phyloP scores from a whole-genome alignment of 35 echinoderm and acorn worm genomes.

The Anneissia japonica region DNA sequence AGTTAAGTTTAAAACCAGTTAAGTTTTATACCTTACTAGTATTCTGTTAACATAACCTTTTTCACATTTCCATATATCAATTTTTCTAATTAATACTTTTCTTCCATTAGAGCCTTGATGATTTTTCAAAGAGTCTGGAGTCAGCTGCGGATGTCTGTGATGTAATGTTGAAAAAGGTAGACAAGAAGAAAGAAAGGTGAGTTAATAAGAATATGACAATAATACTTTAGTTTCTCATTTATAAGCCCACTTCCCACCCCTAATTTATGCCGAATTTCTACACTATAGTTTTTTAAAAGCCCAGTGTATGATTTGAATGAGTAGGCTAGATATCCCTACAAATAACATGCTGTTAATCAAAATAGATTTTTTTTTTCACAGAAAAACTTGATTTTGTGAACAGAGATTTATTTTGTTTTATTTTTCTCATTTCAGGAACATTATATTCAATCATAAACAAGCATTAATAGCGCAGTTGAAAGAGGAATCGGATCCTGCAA shows the following conservation, averaged over 20 bases:
- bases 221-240: neutral
- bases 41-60: too few species aligned
- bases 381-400: too few species aligned
- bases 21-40: too few species aligned
- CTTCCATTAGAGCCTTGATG: slow-evolving; percentile 53
- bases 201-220: neutral
- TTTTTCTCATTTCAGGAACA: slow-evolving; percentile 37
- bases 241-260: neutral
- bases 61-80: too few species aligned
- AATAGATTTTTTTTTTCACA: neutral
- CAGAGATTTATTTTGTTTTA: neutral
- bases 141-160: slow-evolving; percentile 69
- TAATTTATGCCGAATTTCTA: neutral
- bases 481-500: slow-evolving; percentile 69
- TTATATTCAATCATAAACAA: slow-evolving; percentile 81
- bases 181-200: slow-evolving; percentile 99
- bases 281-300: neutral
- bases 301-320: too few species aligned
- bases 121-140: slow-evolving; percentile 67
- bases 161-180: slow-evolving; percentile 78
- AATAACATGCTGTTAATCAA: neutral
- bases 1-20: too few species aligned
- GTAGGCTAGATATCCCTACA: too few species aligned
- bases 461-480: slow-evolving; percentile 72
- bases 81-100: neutral